phyloP scores from a whole-genome alignment of 2,888 invertebrate species.

The Danaus chrysippus region DNA sequence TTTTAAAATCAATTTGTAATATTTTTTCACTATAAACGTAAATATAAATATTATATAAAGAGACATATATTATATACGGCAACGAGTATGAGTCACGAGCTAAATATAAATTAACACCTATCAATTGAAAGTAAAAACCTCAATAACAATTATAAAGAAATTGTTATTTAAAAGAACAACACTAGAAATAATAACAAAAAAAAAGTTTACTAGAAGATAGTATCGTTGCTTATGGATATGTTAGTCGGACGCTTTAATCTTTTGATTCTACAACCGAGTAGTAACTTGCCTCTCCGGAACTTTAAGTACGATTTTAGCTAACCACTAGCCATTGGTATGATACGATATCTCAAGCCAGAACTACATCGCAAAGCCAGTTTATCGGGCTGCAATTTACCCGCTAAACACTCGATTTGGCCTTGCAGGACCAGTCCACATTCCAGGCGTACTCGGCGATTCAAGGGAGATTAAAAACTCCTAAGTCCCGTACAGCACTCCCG shows the following conservation, averaged over 20 bases:
- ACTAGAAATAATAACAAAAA: too few species aligned
- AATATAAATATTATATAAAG: too few species aligned
- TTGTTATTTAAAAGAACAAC: too few species aligned
- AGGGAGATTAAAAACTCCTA: slow-evolving; percentile 53
- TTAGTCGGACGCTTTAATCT: slow-evolving; percentile 18
- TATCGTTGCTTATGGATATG: slow-evolving; percentile 27
- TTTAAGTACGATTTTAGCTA: slow-evolving; percentile 56
- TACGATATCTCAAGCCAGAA: slow-evolving; percentile 54
- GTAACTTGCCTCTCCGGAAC: slow-evolving; percentile 43
- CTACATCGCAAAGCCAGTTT: slow-evolving; percentile 58
- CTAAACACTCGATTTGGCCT: slow-evolving; percentile 65
- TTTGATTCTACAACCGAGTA: slow-evolving; percentile 26
- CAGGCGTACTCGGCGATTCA: slow-evolving; percentile 60
- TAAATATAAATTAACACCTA: too few species aligned
- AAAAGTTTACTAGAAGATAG: not conserved
- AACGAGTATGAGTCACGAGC: too few species aligned
- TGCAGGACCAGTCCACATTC: slow-evolving; percentile 65
- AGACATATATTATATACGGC: too few species aligned
- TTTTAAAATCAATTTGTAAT: too few species aligned
- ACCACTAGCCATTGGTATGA: slow-evolving; percentile 57
- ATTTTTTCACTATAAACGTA: too few species aligned
- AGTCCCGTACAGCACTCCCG: slow-evolving; percentile 29
- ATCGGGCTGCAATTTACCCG: slow-evolving; percentile 68
- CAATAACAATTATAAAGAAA: too few species aligned
- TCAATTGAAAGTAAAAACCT: too few species aligned